phyloP scores from a whole-genome alignment of 2,888 invertebrate species.

The Dioctria linearis region DNA sequence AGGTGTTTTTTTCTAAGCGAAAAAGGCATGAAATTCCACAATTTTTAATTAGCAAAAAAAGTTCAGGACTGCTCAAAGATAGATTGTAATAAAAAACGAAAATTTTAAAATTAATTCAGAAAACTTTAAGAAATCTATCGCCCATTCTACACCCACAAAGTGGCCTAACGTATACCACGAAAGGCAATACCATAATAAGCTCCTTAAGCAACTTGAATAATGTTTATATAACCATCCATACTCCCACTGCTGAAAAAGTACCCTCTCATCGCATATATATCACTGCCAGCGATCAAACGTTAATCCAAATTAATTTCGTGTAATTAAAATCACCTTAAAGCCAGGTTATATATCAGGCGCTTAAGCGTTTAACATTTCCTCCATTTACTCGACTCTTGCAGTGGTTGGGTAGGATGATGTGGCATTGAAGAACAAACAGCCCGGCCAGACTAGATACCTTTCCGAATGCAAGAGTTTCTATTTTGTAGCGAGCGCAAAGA shows the following conservation, averaged over 20 bases:
- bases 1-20: no score
- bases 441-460: constrained; percentile 29
- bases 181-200: not conserved
- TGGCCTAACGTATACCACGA: not conserved
- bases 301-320: constrained; percentile 70
- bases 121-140: not conserved
- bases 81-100: no score
- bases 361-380: constrained; percentile 58
- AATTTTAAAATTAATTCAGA: not conserved
- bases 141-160: not conserved
- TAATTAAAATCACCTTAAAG: constrained; percentile 69
- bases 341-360: constrained; percentile 63
- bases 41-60: no score
- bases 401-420: constrained; percentile 36
- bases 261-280: constrained; percentile 52
- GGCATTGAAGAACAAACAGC: constrained; percentile 28
- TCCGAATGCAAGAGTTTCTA: constrained; percentile 32
- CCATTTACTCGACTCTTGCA: constrained; percentile 40
- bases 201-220: constrained; percentile 31
- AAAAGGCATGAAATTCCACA: no score
- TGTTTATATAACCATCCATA: constrained; percentile 20
- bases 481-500: constrained; percentile 3
- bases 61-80: no score
- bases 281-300: constrained; percentile 66
- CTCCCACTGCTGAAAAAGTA: constrained; percentile 15